Evolutionary conservation across 2,113 vertebrate species (phyloP).

Genomic region (Excalfactoria chinensis): DNA sequence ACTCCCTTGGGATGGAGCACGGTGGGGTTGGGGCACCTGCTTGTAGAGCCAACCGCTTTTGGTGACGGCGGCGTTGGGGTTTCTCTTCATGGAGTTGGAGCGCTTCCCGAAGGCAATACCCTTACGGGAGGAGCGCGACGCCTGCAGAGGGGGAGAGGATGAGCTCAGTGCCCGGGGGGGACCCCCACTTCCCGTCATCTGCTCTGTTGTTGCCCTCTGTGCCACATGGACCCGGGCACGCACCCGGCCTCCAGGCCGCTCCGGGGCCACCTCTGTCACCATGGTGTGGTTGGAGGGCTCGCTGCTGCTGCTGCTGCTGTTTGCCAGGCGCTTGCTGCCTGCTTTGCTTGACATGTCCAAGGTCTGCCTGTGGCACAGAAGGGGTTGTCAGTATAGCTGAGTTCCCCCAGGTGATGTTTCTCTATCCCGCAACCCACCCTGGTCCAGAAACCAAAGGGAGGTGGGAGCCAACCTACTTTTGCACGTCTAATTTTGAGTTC

Average conservation of each 20-base stretch:
- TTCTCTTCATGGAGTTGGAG: conserved; percentile 95
- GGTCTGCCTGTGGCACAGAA: conserved; percentile 64
- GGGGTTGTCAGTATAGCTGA: accelerated
- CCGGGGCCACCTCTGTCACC: conserved; percentile 84
- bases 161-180: neutral
- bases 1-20: neutral
- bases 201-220: accelerated
- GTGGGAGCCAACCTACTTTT: conserved; percentile 73
- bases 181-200: accelerated
- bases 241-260: conserved; percentile 83
- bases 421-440: accelerated
- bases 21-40: conserved; percentile 78
- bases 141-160: conserved; percentile 64
- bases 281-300: conserved; percentile 82
- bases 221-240: neutral
- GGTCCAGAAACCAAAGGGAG: accelerated
- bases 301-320: conserved; percentile 60
- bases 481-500: conserved; percentile 74
- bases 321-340: conserved; percentile 72
- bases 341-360: conserved; percentile 90
- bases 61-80: conserved; percentile 85
- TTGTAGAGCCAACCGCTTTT: conserved; percentile 95
- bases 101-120: conserved; percentile 94
- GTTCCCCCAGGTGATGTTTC: accelerated
- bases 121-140: conserved; percentile 82